phyloP scores from a whole-genome alignment of 2,113 vertebrate species.

The Coturnix japonica region DNA sequence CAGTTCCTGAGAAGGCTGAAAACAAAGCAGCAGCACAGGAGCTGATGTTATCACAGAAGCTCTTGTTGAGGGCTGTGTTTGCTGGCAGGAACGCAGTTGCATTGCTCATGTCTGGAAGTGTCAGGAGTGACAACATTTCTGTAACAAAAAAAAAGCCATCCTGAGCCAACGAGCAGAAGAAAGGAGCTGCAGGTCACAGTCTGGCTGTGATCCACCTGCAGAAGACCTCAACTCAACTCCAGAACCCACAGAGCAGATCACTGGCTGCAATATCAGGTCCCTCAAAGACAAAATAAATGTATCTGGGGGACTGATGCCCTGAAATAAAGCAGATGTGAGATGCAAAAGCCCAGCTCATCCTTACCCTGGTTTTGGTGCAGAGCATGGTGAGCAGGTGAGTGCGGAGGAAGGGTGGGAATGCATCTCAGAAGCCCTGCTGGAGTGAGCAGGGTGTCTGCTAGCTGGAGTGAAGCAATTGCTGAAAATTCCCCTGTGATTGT shows the following conservation, averaged over 20 bases:
- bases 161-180: background rate
- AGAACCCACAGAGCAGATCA: background rate
- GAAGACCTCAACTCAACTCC: background rate
- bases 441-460: background rate
- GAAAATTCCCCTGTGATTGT: conserved; percentile 24
- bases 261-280: background rate
- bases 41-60: conserved; percentile 15
- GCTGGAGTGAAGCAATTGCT: background rate
- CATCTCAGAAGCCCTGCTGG: accelerated
- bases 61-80: conserved; percentile 18
- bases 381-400: background rate
- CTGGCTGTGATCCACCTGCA: background rate
- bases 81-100: conserved; percentile 8
- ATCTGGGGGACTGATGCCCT: background rate
- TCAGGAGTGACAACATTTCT: conserved; percentile 30
- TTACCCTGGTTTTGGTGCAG: background rate
- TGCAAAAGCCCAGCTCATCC: background rate
- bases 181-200: background rate
- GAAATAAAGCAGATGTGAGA: background rate
- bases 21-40: background rate
- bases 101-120: conserved; percentile 56
- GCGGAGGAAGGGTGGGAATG: background rate
- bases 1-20: conserved; percentile 51
- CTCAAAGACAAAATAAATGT: accelerated
- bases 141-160: background rate